Evolutionary conservation across 2,888 invertebrate species (phyloP), one percentile per base, ranked within the genome.

Genomic region (Saturnia pavonia): DNA sequence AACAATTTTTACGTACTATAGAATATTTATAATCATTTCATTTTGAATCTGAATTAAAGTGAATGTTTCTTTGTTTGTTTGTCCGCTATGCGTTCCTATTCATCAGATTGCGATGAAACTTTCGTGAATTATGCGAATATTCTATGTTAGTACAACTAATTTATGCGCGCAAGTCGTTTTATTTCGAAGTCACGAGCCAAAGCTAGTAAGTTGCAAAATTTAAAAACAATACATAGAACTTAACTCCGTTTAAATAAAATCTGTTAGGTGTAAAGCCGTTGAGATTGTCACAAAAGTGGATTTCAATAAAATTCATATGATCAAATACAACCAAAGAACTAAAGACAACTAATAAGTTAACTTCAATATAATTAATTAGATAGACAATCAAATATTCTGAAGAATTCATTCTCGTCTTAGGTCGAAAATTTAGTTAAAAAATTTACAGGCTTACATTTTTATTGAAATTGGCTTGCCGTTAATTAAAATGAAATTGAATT

Each of bases 401-500:
- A 79, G 54, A 67, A 45, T 77, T 76, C 77, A 72, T 77, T 83
- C 80, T 75, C 82, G 78, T 76, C 81, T 76, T n/a, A n/a, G n/a
- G 76, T 77, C 80, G 78, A 60, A 78, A 83, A 80, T 86, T 87
- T 83, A 83, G 84, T 88, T 88, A 90, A 89, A 81, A 88, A 88
- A 89, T 85, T 83, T 88, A 82, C 2, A 54, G 22, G 22, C 22
- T 54, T 85, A 82, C 83, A 88, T 89, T 86, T 87, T 88, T 85
- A 89, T 89, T 87, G 86, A 90, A 91, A 91, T 91, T 91, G 89
- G 88, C 91, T 87, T 87, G 80, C 82, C 88, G 89, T 91, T 91
- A 91, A 92, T 91, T 91, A 91, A 91, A 90, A 88, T 85, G 85
- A 89, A 91, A 92, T 92, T 90, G 90, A 92, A 91, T 91, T 91